Conservation (phyloP, 2,113 vertebrate species). For the Noturus placidus region DNA sequence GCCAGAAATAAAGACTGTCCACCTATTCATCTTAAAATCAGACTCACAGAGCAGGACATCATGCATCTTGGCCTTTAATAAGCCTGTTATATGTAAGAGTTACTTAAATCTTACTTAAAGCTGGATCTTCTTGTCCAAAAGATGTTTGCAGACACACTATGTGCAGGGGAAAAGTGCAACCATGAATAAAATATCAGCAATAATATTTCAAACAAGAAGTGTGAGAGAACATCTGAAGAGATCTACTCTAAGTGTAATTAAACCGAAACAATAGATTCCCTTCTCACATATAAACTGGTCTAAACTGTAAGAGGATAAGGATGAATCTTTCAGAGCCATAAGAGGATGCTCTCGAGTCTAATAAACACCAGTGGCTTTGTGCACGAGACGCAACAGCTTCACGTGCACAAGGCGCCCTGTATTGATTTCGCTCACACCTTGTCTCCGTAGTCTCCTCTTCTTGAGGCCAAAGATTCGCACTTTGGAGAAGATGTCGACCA, state of each 20-base stretch:
- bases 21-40: not conserved
- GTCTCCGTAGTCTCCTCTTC: conserved; percentile 95
- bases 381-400: conserved; percentile 29
- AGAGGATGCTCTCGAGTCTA: not conserved
- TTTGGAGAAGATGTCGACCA: conserved; percentile 99
- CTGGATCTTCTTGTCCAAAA: not conserved
- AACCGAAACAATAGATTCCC: conserved; percentile 17
- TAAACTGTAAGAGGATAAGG: conserved; percentile 1
- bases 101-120: not conserved
- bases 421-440: conserved; percentile 78
- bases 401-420: not conserved
- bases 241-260: conserved; percentile 18
- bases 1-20: not conserved
- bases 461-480: conserved; percentile 99
- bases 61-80: not conserved
- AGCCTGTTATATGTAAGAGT: not conserved
- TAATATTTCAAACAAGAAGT: not conserved
- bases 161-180: not conserved
- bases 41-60: not conserved
- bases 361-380: conserved; percentile 26
- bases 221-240: not conserved
- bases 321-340: not conserved
- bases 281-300: not conserved
- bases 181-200: not conserved
- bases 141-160: not conserved